These are phyloP conservation scores for Drosophila pseudoananassae DNA, from an alignment of 1,140 invertebrate species.

Conservation along the genomic window DNA sequence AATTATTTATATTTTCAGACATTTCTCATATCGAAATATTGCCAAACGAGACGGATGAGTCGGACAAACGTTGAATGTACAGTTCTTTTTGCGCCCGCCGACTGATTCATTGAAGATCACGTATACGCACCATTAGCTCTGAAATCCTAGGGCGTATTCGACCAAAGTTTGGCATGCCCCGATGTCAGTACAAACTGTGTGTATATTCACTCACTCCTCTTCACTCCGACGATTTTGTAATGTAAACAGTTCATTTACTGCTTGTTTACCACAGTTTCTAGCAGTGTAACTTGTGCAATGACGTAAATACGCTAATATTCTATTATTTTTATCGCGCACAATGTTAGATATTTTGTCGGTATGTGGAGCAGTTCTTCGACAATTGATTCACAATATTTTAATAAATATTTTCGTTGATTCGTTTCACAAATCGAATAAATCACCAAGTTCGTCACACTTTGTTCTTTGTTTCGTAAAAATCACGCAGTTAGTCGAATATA, in stretches of 20 bases:
- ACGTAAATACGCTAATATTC: conserved; percentile 63
- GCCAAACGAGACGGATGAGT: conserved; percentile 61
- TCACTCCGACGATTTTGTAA: conserved; percentile 39
- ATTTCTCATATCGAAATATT: conserved; percentile 37
- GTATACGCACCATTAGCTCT: conserved; percentile 73
- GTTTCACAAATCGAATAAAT: conserved; percentile 10
- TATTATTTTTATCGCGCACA: conserved; percentile 42
- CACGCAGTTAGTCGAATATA: conserved; percentile 30
- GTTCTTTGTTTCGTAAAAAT: neutral
- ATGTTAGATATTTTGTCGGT: conserved; percentile 45
- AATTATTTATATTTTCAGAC: conserved; percentile 46
- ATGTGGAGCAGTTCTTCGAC: conserved; percentile 49
- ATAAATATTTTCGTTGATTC: conserved; percentile 9
- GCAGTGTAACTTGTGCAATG: conserved; percentile 61
- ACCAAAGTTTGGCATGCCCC: conserved; percentile 58
- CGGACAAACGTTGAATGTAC: conserved; percentile 26
- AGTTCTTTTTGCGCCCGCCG: conserved; percentile 6
- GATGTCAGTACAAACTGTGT: conserved; percentile 42
- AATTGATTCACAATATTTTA: conserved; percentile 30
- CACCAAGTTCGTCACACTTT: conserved; percentile 18
- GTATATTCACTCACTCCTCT: conserved; percentile 39
- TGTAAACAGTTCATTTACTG: conserved; percentile 64
- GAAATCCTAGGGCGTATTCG: conserved; percentile 66
- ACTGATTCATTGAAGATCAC: conserved; percentile 72
- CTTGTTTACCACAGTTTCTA: conserved; percentile 45